Base-by-base conservation (phyloP, 2,113 vertebrate species). In the Otocyon megalotis region DNA sequence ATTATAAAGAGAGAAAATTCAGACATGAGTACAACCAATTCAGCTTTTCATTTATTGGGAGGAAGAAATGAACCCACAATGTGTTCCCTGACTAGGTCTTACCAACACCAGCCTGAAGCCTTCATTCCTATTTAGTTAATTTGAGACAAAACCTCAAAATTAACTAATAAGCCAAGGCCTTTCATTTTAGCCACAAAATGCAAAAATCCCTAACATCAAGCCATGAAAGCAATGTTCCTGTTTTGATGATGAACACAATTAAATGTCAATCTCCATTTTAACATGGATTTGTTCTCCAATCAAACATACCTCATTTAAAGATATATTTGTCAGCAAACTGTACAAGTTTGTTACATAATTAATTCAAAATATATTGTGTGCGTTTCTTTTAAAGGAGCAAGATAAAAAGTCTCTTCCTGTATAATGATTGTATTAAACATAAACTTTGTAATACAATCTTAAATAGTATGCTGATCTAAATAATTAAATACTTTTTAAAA, bases 241-340 rank as follows among this genome's bases (percentile, higher is more conserved):
- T 56, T 15, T 35, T 1, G 0, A 37, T 30, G 82, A 37, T 8
- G 16, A 89, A 35, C 16, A 17, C 22, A 20, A 89, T 95, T 90
- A 89, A 88, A 91, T 54, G 82, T 30, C 85, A 43, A 24, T 37
- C 79, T 54, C 24, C 16, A 86, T 22, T 87, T 62, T 94, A 72
- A 79, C 35, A 8, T 0, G 56, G 10, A 4, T 71, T 95, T 88
- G 67, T 69, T 93, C 50, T 74, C 71, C 22, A 93, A 76, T 93
- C 86, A 67, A 79, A 96, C 71, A 37, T 17, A 3, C 1, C 1
- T 74, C 93, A 63, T 19, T 67, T 77, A 20, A n/a, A 96, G 93
- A 67, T 74, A n/a, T 72, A 72, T 96, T 93, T 96, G 91, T 97
- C 88, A 95, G 92, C 85, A 96, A 86, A 84, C 48, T 65, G 30